These are phyloP conservation scores for Kryptopterus vitreolus DNA, from an alignment of 2,797 vertebrate species.

Conservation along the genomic window DNA sequence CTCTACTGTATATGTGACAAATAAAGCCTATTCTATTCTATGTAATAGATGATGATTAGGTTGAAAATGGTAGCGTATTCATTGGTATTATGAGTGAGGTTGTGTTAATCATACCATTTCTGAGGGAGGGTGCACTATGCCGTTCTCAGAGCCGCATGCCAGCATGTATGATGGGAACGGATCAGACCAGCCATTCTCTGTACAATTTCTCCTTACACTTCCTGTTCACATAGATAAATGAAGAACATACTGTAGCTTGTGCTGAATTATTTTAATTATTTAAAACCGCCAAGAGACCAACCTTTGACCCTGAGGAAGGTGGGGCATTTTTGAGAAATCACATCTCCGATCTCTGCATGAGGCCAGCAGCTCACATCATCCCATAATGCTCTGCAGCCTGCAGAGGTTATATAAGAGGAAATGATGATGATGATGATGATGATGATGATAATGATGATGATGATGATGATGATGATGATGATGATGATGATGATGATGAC, in stretches of 20 bases:
- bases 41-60: neutral
- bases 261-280: neutral
- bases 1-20: too few species aligned
- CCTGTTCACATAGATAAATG: slow-evolving; percentile 62
- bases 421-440: too few species aligned
- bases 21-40: too few species aligned
- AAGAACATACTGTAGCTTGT: slow-evolving; percentile 43
- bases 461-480: too few species aligned
- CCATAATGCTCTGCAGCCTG: slow-evolving; percentile 78
- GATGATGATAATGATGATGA: too few species aligned
- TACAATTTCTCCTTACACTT: slow-evolving; percentile 80
- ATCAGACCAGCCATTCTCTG: slow-evolving; percentile 77
- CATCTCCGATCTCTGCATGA: slow-evolving; percentile 68
- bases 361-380: slow-evolving; percentile 85
- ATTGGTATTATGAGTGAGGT: neutral
- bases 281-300: neutral
- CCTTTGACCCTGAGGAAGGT: slow-evolving; percentile 68
- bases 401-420: neutral
- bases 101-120: slow-evolving; percentile 27
- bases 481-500: too few species aligned
- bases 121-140: slow-evolving; percentile 38
- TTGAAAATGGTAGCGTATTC: neutral
- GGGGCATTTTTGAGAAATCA: slow-evolving; percentile 73
- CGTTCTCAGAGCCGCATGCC: slow-evolving; percentile 78
- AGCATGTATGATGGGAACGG: slow-evolving; percentile 73